Percentiles rank a stretch among this genome's conserved stretches.
phyloP scores from a whole-genome alignment of 2,797 vertebrate genomes.

The Australoheros facetus region DNA sequence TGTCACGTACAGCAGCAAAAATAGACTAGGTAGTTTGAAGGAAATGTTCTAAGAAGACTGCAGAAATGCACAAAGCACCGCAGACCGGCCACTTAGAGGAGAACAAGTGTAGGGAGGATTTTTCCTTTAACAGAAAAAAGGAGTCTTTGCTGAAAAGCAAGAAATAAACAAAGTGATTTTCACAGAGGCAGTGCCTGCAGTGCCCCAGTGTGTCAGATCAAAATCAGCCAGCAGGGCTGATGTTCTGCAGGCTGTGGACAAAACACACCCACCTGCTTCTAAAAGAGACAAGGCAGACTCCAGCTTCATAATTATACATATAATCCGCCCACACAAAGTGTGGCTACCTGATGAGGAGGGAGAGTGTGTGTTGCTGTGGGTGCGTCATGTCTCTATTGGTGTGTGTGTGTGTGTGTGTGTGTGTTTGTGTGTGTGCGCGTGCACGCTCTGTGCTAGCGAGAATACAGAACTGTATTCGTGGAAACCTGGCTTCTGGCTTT shows the following conservation, averaged over 20 bases:
- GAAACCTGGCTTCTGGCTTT: slow-evolving; percentile 71
- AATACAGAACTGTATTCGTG: slow-evolving; percentile 71
- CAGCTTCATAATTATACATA: slow-evolving; percentile 74
- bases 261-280: slow-evolving; percentile 73
- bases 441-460: slow-evolving; percentile 66
- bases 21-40: neutral
- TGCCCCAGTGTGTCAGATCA: slow-evolving; percentile 47
- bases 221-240: slow-evolving; percentile 56
- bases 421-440: slow-evolving; percentile 12
- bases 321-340: slow-evolving; percentile 70
- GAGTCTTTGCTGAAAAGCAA: slow-evolving; percentile 21
- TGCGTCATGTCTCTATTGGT: slow-evolving; percentile 43
- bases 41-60: neutral
- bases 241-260: slow-evolving; percentile 57
- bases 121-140: slow-evolving; percentile 1
- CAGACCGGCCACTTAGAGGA: neutral
- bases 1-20: neutral
- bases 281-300: slow-evolving; percentile 70
- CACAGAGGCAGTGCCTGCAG: slow-evolving; percentile 65
- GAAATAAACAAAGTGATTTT: slow-evolving; percentile 46
- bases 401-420: slow-evolving; percentile 46
- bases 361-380: slow-evolving; percentile 48
- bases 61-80: slow-evolving; percentile 21
- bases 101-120: neutral
- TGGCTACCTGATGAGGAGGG: slow-evolving; percentile 74